Evolutionary conservation across 2,888 invertebrate genomes (phyloP), one percentile per base, ranked within the genome.

Genomic region (Steinernema scapterisci): DNA sequence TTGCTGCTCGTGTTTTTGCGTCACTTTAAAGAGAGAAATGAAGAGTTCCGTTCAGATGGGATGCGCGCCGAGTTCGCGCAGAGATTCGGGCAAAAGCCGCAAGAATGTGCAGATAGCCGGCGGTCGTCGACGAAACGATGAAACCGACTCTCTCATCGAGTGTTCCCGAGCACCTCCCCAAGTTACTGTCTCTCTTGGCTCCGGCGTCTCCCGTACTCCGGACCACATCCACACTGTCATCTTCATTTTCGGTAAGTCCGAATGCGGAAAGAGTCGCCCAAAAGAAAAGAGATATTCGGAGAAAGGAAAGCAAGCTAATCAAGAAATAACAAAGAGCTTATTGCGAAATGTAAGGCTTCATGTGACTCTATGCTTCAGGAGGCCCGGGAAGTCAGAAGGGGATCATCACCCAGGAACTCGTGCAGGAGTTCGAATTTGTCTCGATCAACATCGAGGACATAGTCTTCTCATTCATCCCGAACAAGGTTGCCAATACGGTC

Each of bases 311-410:
- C 3, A 38, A 6, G 38, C 38, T 9, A 38, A 38, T 38, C 38
- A 9, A 38, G 38, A 38, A 38, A 38, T 38, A 38, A 38, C 38
- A 38, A 38, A 38, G 38, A 3, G 38, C 44, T 70, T 46, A 70
- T 54, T 27, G 21, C n/a, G 38, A 48, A 7, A 46, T 16, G 44
- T 73, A 73, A 21, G 48, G 63, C 23, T 63, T 71, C 51, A 70
- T 21, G 27, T 19, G 31, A 27, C 38, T 38, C 9, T 38, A 9
- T 38, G 11, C 43, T 82, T 73, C 51, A 84, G 87, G 87, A 0
- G 87, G 87, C 63, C 87, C 87, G n/a, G 85, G 86, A 13, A 84
- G 84, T n/a, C 80, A 83, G 73, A 87, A 87, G 74, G 87, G 87
- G 1, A 74, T 82, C 3, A 76, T 87, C 11, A 86, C 85, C 9